These are phyloP conservation scores for Trinorchestia longiramus DNA, from an alignment of 1,140 invertebrate genomes.

Conservation along the genomic window DNA sequence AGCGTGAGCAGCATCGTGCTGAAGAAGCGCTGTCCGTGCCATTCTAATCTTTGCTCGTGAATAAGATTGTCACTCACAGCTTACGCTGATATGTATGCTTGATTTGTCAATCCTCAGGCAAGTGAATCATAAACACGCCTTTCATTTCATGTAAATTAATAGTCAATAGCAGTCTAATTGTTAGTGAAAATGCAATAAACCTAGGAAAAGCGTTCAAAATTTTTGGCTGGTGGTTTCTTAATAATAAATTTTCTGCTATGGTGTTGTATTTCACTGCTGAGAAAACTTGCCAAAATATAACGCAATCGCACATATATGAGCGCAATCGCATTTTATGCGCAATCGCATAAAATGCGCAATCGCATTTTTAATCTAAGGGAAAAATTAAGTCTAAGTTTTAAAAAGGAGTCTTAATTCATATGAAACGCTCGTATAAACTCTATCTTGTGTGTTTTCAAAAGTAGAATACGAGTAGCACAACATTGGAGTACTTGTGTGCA, in stretches of 20 bases:
- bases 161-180: background rate
- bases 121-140: background rate
- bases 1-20: background rate
- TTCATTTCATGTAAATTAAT: background rate
- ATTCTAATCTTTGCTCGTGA: background rate
- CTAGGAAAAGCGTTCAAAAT: background rate
- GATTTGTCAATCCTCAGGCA: background rate
- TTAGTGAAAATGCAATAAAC: background rate
- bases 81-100: background rate
- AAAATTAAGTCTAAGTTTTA: too few species aligned
- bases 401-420: too few species aligned
- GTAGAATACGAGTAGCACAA: too few species aligned
- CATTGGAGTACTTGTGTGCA: too few species aligned
- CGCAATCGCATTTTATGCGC: too few species aligned
- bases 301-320: too few species aligned
- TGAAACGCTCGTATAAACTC: too few species aligned
- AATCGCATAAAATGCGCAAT: too few species aligned
- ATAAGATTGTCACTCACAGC: background rate
- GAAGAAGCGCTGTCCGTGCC: background rate
- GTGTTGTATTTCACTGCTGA: background rate
- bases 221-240: background rate
- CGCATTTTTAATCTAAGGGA: too few species aligned
- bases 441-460: too few species aligned
- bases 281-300: too few species aligned
- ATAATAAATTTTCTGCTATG: background rate